These are phyloP conservation scores for Sclerodermus sp. DNA, from an alignment of 2,888 invertebrate genomes.

Conservation along the genomic window DNA sequence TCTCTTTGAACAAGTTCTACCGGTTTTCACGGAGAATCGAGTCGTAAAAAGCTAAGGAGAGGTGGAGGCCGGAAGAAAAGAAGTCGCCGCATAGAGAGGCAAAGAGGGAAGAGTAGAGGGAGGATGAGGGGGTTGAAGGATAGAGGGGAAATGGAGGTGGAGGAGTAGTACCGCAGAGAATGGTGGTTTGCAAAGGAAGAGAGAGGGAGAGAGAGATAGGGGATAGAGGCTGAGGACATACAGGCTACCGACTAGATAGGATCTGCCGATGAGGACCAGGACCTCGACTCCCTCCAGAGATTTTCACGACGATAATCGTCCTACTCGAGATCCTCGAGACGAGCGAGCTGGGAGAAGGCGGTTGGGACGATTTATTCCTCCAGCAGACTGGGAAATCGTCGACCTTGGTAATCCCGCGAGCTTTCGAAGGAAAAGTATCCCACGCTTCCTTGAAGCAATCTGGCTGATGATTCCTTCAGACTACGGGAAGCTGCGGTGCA, in stretches of 20 bases:
- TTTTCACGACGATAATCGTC: slow-evolving; percentile 42
- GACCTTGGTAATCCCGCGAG: slow-evolving; percentile 32
- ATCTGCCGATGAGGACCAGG: slow-evolving; percentile 33
- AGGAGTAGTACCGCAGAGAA: too few species aligned
- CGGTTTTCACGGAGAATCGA: slow-evolving; percentile 37
- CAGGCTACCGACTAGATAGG: slow-evolving; percentile 27
- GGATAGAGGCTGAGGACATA: slow-evolving; percentile 10
- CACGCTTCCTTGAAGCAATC: slow-evolving; percentile 24
- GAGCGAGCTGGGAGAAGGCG: slow-evolving; percentile 5
- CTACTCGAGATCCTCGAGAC: slow-evolving; percentile 28
- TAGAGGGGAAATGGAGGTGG: too few species aligned
- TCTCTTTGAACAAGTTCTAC: slow-evolving; percentile 40
- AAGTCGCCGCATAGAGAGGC: slow-evolving; percentile 2
- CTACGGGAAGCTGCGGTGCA: neutral
- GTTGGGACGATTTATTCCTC: slow-evolving; percentile 25
- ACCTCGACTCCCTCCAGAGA: slow-evolving; percentile 31
- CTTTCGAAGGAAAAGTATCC: slow-evolving; percentile 17
- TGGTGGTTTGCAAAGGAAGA: too few species aligned
- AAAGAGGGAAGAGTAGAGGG: slow-evolving; percentile 1
- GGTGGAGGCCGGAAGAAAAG: slow-evolving; percentile 1
- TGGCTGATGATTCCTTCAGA: slow-evolving; percentile 21
- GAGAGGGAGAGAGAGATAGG: too few species aligned
- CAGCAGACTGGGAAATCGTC: slow-evolving; percentile 26
- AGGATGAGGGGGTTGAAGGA: slow-evolving; percentile 3
- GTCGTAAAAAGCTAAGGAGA: slow-evolving; percentile 16